phyloP scores from a whole-genome alignment of 2,113 vertebrate genomes.

The Chloropsis hardwickii region DNA sequence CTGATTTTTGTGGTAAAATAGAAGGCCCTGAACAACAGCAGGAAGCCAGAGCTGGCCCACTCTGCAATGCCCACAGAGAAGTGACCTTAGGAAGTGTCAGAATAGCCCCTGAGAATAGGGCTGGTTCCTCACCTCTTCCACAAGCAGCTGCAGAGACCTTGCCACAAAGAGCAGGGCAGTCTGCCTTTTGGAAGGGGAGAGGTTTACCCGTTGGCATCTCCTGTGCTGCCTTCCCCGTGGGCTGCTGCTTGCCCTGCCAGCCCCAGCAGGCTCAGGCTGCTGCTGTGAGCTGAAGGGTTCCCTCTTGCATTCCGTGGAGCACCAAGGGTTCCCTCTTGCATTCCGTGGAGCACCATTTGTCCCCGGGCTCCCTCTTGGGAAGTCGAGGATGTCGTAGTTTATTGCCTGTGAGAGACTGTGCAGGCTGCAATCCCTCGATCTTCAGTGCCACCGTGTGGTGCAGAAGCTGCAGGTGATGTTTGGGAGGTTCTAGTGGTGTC shows the following conservation, averaged over 20 bases:
- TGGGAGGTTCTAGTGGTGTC: not conserved
- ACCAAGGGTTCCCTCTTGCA: not conserved
- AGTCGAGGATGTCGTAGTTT: not conserved
- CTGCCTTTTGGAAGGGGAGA: not conserved
- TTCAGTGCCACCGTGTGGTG: constrained; percentile 58
- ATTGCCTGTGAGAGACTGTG: not conserved
- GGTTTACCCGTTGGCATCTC: not conserved
- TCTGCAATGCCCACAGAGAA: not conserved
- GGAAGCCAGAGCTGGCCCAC: not conserved
- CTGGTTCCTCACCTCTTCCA: not conserved
- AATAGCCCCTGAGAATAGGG: not conserved
- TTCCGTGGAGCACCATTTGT: not conserved
- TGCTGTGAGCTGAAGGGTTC: not conserved
- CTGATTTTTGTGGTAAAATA: not conserved
- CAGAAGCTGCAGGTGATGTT: not conserved
- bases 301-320: not conserved
- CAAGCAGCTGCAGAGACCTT: not conserved
- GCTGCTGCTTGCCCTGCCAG: not conserved
- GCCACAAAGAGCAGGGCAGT: accelerated
- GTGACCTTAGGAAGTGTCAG: not conserved
- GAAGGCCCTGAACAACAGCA: not conserved
- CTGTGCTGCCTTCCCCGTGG: not conserved
- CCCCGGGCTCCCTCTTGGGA: not conserved
- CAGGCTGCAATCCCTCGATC: not conserved
- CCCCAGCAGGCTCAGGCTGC: not conserved